Base-by-base conservation (phyloP, 2,797 vertebrate species). In the Melanotaenia maccullochi region DNA sequence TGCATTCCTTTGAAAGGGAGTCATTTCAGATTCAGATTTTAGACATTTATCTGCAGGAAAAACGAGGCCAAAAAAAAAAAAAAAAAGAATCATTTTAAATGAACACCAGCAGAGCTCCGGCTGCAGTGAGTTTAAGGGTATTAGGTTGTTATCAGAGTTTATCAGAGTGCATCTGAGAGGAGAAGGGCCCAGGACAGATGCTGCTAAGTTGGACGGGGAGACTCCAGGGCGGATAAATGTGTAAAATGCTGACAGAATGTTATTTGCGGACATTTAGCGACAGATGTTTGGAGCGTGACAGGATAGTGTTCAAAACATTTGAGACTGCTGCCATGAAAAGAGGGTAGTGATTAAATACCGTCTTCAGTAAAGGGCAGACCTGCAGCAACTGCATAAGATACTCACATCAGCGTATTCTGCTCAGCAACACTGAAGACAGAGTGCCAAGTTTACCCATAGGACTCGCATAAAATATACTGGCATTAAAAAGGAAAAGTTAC, bases 201-300 rank as follows among this genome's bases (percentile, higher is more conserved):
- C 44, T 40, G 56, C 59, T 14, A 78, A 55, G 71, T 60, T 60
- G 61, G 40, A 24, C 40, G 58, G 57, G 28, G 65, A 49, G 32
- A 79, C 81, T 81, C 42, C 0, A 0, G 38, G 66, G 42, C 72
- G 89, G 90, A 92, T 89, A 89, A 79, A 89, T 84, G 83, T 87
- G 91, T 85, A 79, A 91, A 91, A 90, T 38, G 85, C 82, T 85
- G 87, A 88, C 86, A 85, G 85, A 85, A 88, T 89, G 73, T 81
- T 86, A 79, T 90, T 89, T 92, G 88, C 90, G 91, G 89, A 91
- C 87, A 91, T 91, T 91, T 90, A 85, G 63, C 79, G 84, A 85
- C 81, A 58, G 90, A 90, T 88, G 90, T 92, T 92, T 88, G 82
- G 71, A 71, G 88, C 89, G 74, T 83, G 90, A 86, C 87, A 62